Evolutionary conservation across 2,113 vertebrate genomes (phyloP).

Genomic region (Arvicanthis niloticus): DNA sequence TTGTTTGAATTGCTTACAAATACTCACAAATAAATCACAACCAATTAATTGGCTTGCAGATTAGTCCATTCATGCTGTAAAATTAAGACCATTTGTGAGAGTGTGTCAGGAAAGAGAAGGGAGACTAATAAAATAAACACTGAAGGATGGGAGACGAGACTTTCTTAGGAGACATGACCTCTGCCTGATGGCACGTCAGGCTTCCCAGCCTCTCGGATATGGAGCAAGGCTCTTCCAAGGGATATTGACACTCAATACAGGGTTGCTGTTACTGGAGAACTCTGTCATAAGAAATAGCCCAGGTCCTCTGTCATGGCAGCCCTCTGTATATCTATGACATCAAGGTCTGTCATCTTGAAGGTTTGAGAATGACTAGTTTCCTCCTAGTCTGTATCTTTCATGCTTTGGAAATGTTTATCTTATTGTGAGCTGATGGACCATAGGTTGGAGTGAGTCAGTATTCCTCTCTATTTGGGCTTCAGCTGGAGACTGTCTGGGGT

Average conservation of each 20-base stretch:
- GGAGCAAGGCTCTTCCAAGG: not conserved
- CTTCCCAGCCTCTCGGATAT: not conserved
- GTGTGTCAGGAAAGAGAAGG: not conserved
- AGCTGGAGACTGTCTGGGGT: not conserved
- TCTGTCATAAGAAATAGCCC: not conserved
- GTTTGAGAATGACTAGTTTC: not conserved
- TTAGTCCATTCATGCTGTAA: not conserved
- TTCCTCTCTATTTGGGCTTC: not conserved
- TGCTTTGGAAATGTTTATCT: constrained; percentile 14
- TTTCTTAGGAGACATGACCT: not conserved
- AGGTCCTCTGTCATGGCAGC: not conserved
- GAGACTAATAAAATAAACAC: not conserved
- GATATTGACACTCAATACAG: not conserved
- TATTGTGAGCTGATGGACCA: not conserved
- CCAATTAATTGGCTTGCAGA: not conserved
- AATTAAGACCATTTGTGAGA: not conserved
- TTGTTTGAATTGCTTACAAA: not conserved
- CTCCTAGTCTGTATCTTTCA: not conserved
- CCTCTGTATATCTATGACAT: not conserved
- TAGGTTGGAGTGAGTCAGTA: not conserved
- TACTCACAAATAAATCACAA: not conserved
- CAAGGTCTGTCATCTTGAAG: not conserved
- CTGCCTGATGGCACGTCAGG: not conserved
- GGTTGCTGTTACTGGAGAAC: not conserved
- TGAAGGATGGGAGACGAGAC: not conserved